phyloP scores from a whole-genome alignment of 1,140 invertebrate species.

The Drosophila lini region DNA sequence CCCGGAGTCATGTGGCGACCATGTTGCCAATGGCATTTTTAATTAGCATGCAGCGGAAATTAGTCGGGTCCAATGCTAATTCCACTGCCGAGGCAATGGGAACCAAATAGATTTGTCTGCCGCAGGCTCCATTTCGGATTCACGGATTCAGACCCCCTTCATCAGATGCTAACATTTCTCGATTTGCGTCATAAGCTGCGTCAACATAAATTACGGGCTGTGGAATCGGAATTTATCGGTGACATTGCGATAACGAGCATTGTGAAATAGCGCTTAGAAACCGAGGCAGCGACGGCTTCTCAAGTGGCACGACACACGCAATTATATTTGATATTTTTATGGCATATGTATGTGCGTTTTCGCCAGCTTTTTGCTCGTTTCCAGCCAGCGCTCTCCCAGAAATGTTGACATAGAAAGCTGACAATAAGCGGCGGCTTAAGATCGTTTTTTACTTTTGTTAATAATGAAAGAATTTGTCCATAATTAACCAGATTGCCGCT shows the following conservation, averaged over 20 bases:
- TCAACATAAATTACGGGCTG: slow-evolving; percentile 71
- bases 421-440: slow-evolving; percentile 47
- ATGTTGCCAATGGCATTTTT: slow-evolving; percentile 68
- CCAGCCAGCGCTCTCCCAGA: slow-evolving; percentile 25
- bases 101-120: slow-evolving; percentile 34
- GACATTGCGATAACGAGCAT: slow-evolving; percentile 74
- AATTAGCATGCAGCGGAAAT: slow-evolving; percentile 78
- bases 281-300: slow-evolving; percentile 31
- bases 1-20: slow-evolving; percentile 61
- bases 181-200: slow-evolving; percentile 59
- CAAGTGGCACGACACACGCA: slow-evolving; percentile 52
- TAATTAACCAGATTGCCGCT: slow-evolving; percentile 53
- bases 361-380: slow-evolving; percentile 29
- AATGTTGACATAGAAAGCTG: slow-evolving; percentile 60
- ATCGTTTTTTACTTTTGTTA: slow-evolving; percentile 15
- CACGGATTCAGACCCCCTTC: slow-evolving; percentile 3
- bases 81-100: slow-evolving; percentile 30
- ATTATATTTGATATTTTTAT: slow-evolving; percentile 78
- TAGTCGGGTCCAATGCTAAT: slow-evolving; percentile 45
- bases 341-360: slow-evolving; percentile 43
- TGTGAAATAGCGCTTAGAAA: slow-evolving; percentile 43
- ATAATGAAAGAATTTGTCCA: slow-evolving; percentile 62
- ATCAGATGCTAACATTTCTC: slow-evolving; percentile 52
- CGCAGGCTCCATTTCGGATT: neutral
- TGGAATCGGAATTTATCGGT: slow-evolving; percentile 66